Evolutionary conservation across 2,888 invertebrate genomes (phyloP).

Genomic region (Dicyrtomina minuta): DNA sequence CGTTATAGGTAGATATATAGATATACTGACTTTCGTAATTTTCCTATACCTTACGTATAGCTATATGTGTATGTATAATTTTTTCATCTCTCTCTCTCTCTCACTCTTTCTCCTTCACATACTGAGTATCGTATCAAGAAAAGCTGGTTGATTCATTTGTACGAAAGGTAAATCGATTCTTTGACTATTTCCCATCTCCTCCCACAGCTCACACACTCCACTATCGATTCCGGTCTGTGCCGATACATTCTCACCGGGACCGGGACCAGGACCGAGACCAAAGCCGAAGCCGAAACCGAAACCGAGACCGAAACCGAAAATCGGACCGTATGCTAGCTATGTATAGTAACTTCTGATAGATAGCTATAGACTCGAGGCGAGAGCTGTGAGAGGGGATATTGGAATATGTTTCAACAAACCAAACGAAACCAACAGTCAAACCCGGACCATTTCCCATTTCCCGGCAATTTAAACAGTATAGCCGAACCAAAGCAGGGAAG

Average conservation of each 20-base stretch:
- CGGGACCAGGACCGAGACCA: too few species aligned
- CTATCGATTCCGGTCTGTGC: conserved; percentile 21
- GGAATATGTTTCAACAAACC: conserved; percentile 4
- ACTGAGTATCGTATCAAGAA: conserved; percentile 14
- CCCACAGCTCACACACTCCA: conserved; percentile 15
- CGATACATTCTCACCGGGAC: conserved; percentile 15
- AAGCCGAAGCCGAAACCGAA: neutral
- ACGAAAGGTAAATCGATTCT: conserved; percentile 29
- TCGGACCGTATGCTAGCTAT: conserved; percentile 14
- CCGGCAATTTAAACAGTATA: too few species aligned
- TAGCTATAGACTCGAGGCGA: too few species aligned
- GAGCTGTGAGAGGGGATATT: too few species aligned
- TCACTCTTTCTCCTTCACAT: neutral
- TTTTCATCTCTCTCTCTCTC: too few species aligned
- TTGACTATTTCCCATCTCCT: conserved; percentile 31
- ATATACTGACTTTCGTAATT: too few species aligned
- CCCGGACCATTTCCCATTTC: neutral
- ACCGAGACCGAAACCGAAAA: neutral
- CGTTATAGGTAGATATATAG: too few species aligned
- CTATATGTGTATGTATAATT: too few species aligned
- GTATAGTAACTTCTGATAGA: too few species aligned
- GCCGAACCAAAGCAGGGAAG: neutral
- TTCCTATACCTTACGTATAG: too few species aligned
- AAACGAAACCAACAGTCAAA: neutral
- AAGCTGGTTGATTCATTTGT: conserved; percentile 27